These are phyloP conservation scores for Bombus pascuorum DNA, from an alignment of 1,140 invertebrate species.

Conservation along the genomic window DNA sequence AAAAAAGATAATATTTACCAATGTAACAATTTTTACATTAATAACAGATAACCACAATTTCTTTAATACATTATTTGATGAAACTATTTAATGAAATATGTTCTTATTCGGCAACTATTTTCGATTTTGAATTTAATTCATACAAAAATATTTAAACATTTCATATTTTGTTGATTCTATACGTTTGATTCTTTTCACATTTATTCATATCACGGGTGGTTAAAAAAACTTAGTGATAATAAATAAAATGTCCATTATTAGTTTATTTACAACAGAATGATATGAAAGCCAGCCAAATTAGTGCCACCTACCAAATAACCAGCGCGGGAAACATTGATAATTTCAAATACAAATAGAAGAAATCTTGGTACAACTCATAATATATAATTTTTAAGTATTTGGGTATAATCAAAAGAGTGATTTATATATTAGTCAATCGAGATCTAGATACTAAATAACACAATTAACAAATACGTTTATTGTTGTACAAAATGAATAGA, in stretches of 20 bases:
- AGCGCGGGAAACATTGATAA: neutral
- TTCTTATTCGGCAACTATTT: neutral
- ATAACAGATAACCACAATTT: neutral
- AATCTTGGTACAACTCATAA: neutral
- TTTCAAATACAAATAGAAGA: neutral
- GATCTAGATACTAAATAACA: neutral
- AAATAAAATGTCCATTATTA: neutral
- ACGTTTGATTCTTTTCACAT: no score
- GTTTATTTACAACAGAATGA: constrained; percentile 2
- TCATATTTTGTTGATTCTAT: neutral
- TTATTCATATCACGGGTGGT: neutral
- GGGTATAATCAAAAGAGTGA: neutral
- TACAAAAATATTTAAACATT: constrained; percentile 16
- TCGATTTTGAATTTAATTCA: neutral
- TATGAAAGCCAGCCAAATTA: neutral
- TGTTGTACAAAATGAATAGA: constrained; percentile 1
- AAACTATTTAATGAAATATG: neutral
- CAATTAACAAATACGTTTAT: neutral
- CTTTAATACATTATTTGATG: neutral
- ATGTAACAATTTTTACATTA: neutral
- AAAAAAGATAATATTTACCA: neutral
- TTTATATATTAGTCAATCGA: neutral
- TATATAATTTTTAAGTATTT: neutral
- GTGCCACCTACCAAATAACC: neutral
- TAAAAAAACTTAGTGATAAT: neutral